Conservation (phyloP, 2,113 vertebrate species). For the Poeciliopsis retropinna region DNA sequence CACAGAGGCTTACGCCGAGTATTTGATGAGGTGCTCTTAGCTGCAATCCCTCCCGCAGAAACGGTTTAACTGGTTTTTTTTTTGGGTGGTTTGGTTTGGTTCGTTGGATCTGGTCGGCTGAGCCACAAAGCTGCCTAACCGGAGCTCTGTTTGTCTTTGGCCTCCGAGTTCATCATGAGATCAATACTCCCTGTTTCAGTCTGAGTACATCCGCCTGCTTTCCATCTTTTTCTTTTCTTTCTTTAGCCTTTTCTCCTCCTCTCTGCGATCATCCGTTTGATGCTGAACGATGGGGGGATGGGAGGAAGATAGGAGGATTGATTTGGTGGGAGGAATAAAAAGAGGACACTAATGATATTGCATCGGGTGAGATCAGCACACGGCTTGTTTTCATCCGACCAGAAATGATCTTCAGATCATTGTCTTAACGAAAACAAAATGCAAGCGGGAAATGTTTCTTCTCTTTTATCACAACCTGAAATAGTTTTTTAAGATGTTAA, state of each 20-base stretch:
- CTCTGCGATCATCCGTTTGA: constrained; percentile 10
- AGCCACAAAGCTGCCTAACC: constrained; percentile 34
- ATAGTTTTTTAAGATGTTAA: background rate
- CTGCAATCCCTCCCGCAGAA: constrained; percentile 42
- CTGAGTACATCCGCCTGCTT: constrained; percentile 52
- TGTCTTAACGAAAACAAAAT: background rate
- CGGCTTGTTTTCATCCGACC: constrained; percentile 18
- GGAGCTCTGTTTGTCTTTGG: constrained; percentile 55
- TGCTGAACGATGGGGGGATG: background rate
- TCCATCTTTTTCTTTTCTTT: constrained; percentile 3
- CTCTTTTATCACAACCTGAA: background rate
- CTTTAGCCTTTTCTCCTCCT: background rate
- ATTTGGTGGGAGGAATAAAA: constrained; percentile 27
- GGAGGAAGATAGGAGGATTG: constrained; percentile 19
- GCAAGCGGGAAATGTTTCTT: background rate
- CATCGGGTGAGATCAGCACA: background rate
- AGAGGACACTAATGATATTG: constrained; percentile 34
- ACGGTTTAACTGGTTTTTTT: constrained; percentile 42
- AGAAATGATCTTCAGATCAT: constrained; percentile 1
- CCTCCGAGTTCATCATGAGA: constrained; percentile 58
- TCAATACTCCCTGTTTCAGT: constrained; percentile 57
- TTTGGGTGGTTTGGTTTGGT: constrained; percentile 18
- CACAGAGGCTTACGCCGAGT: constrained; percentile 67
- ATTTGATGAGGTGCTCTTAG: constrained; percentile 70
- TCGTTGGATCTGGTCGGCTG: constrained; percentile 38